Base-by-base conservation (phyloP, 2,797 vertebrate species). In the Thripadectes ignobilis region DNA sequence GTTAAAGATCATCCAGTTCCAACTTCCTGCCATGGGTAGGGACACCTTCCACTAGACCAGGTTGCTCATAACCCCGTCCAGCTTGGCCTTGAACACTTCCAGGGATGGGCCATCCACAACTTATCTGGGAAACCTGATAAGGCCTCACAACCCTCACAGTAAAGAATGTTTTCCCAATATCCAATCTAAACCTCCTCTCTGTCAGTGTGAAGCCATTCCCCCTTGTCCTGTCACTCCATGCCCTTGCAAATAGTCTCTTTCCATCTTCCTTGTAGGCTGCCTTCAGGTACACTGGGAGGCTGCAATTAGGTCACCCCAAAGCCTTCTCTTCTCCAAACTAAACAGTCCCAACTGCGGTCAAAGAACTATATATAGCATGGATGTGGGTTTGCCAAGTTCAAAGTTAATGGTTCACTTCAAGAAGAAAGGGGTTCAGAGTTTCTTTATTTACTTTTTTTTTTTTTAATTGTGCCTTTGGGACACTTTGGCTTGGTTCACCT, bases 11-110 rank as follows among this genome's bases (percentile, higher is more conserved):
- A 14, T 73, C 59, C 17, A 5, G 18, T 48, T 34, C n/a, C n/a
- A 66, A 26, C 23, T 18, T 30, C 32, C 12, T 66, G 32, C 32
- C 15, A 10, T 34, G 11, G 24, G 8, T 36, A 69, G 49, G 49
- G 38, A 45, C 29, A 13, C 20, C 0, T 45, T 23, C 1, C 23
- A 12, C 32, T 15, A 0, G 6, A 2, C 5, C 78, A 63, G 23
- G 16, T 1, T 22, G 23, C n/a, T 51, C 49, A 2, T 0, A 18
- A 43, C 23, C 6, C 20, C 4, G 3, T 58, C 24, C 43, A 34
- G 0, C 36, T 14, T 45, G 7, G 0, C 4, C 8, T 65, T 30
- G 51, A 9, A 8, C n/a, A 11, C 3, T 58, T 5, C 23, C 43
- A 89, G 24, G n/a, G 16, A 30, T 57, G 63, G 23, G 4, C 1